Conservation (phyloP, 1,140 invertebrate genomes). For the Orussus abietinus region DNA sequence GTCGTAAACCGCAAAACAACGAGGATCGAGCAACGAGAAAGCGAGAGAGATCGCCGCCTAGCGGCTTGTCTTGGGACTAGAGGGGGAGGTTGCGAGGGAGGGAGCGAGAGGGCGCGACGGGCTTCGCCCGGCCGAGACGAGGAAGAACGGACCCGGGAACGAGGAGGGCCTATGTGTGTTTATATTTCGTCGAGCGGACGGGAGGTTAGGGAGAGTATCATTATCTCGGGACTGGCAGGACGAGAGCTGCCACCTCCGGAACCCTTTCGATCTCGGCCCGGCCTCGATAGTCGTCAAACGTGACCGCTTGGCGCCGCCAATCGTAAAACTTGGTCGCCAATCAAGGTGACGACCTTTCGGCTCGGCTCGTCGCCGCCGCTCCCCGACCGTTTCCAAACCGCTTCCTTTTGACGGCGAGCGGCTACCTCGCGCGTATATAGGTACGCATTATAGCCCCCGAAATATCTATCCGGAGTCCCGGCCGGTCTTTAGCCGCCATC, state of each 20-base stretch:
- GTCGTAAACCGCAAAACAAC: conserved; percentile 52
- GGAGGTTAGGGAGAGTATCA: conserved; percentile 26
- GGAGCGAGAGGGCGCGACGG: too few species aligned
- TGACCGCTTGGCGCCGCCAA: conserved; percentile 39
- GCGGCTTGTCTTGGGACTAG: neutral
- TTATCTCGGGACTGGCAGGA: conserved; percentile 28
- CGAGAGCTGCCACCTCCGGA: conserved; percentile 13
- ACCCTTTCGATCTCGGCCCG: conserved; percentile 5
- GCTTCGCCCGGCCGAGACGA: too few species aligned
- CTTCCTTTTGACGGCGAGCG: too few species aligned
- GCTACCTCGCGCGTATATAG: too few species aligned
- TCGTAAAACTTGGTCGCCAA: conserved; percentile 42
- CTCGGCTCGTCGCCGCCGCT: too few species aligned
- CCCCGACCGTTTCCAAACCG: too few species aligned
- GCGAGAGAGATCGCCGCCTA: conserved; percentile 14
- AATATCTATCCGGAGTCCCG: too few species aligned
- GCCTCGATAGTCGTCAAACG: conserved; percentile 31
- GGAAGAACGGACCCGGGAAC: too few species aligned
- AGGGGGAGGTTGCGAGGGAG: neutral
- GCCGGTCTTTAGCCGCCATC: too few species aligned
- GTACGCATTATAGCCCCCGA: too few species aligned
- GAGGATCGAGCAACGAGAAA: conserved; percentile 30
- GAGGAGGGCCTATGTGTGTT: too few species aligned
- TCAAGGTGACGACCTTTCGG: too few species aligned
- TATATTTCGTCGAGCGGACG: conserved; percentile 31